These are phyloP conservation scores for Conistra vaccinii DNA, from an alignment of 2,888 invertebrate genomes.

Conservation along the genomic window DNA sequence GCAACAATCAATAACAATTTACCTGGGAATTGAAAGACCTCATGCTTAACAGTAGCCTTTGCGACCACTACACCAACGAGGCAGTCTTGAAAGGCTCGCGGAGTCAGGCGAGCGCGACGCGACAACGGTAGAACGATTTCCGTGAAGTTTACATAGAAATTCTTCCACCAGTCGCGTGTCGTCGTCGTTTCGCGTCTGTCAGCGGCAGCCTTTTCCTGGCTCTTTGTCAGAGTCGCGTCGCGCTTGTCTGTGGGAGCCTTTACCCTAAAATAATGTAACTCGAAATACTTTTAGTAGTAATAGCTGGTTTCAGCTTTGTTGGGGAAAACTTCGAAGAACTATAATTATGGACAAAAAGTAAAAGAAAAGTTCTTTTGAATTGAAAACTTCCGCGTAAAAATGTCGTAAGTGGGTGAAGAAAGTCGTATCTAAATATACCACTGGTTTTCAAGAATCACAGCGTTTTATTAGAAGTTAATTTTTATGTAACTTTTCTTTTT, in stretches of 20 bases:
- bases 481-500: too few relatives aligned
- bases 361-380: conserved; percentile 2
- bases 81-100: not conserved
- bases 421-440: not conserved
- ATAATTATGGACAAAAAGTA: not conserved
- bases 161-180: too few relatives aligned
- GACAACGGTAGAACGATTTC: too few relatives aligned
- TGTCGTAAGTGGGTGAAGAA: conserved; percentile 4
- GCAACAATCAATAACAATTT: too few relatives aligned
- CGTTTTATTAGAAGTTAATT: not conserved
- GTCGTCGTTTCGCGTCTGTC: too few relatives aligned
- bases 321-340: not conserved
- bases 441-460: not conserved
- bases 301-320: not conserved
- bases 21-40: too few relatives aligned
- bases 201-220: too few relatives aligned
- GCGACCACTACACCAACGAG: not conserved
- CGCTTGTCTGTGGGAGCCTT: too few relatives aligned
- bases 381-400: conserved; percentile 5
- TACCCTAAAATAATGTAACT: not conserved
- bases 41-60: too few relatives aligned
- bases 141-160: too few relatives aligned
- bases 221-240: too few relatives aligned
- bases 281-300: not conserved
- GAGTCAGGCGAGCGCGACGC: too few relatives aligned